A percentile compares a stretch with the other conserved stretches of the same genome.
Evolutionary conservation across 2,888 invertebrate genomes (phyloP).

Genomic region (Sphaerophoria rueppellii): DNA sequence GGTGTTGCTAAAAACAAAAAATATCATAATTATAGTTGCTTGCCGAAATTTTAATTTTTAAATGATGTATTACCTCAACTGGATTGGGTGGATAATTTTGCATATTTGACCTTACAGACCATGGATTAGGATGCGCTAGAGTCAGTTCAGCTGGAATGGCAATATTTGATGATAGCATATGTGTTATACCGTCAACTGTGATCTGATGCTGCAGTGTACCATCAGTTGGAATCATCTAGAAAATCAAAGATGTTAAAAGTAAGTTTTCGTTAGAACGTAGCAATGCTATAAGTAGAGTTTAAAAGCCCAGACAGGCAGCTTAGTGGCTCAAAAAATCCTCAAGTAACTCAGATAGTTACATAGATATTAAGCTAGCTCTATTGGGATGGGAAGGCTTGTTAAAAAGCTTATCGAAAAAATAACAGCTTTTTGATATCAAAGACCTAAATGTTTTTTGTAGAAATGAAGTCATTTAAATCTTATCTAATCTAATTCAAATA

Average conservation of each 20-base stretch:
- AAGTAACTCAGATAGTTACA: no score
- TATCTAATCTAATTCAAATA: no score
- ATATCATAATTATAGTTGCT: not conserved
- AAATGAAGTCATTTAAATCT: no score
- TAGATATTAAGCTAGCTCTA: no score
- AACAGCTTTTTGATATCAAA: no score
- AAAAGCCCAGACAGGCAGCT: no score
- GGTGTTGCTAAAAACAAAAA: conserved; percentile 78
- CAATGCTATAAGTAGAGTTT: no score
- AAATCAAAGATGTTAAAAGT: conserved; percentile 38
- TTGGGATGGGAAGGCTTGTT: no score
- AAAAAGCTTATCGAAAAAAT: no score
- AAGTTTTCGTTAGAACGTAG: not conserved
- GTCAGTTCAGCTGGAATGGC: conserved; percentile 81
- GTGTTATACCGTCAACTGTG: conserved; percentile 79
- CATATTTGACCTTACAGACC: conserved; percentile 78
- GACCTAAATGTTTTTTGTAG: no score
- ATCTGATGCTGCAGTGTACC: conserved; percentile 77
- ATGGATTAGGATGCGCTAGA: conserved; percentile 77
- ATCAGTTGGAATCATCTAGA: conserved; percentile 79
- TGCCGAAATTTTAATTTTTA: not conserved
- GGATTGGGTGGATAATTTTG: conserved; percentile 75
- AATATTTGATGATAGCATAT: conserved; percentile 81
- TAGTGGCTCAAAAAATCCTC: no score
- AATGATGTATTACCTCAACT: conserved; percentile 74